Conservation (phyloP, 1,140 invertebrate genomes). For the Hirudo medicinalis region DNA sequence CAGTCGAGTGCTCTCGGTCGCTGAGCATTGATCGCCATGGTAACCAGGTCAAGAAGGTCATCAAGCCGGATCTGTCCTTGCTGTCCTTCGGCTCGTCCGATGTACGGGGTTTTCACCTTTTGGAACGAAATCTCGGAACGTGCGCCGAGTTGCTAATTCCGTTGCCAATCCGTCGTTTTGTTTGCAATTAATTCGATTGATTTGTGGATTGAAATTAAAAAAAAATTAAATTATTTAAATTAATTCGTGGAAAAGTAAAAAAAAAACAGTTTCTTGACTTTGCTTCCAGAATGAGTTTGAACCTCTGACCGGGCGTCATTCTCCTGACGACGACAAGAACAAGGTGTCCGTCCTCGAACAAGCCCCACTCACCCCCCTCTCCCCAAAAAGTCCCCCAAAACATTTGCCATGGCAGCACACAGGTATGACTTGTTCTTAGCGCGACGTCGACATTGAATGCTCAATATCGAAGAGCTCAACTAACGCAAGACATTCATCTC, state of each 20-base stretch:
- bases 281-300: too few species aligned
- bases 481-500: background rate
- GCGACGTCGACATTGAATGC: too few species aligned
- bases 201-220: too few species aligned
- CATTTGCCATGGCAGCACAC: slow-evolving; percentile 19
- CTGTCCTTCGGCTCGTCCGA: slow-evolving; percentile 27
- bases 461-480: too few species aligned
- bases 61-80: slow-evolving; percentile 43
- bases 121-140: too few species aligned
- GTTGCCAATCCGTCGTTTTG: too few species aligned
- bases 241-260: too few species aligned
- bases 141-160: too few species aligned
- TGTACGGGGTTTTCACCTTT: background rate
- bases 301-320: too few species aligned
- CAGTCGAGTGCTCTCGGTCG: background rate
- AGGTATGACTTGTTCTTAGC: slow-evolving; percentile 1
- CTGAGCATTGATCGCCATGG: slow-evolving; percentile 30
- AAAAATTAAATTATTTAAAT: too few species aligned
- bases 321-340: slow-evolving; percentile 18
- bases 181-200: too few species aligned
- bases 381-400: slow-evolving; percentile 18
- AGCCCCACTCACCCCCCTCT: slow-evolving; percentile 23
- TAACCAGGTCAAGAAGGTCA: slow-evolving; percentile 39
- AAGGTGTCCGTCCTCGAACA: slow-evolving; percentile 16
- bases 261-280: too few species aligned